Conservation (phyloP, 2,888 invertebrate genomes). For the Melanostoma mellinum region DNA sequence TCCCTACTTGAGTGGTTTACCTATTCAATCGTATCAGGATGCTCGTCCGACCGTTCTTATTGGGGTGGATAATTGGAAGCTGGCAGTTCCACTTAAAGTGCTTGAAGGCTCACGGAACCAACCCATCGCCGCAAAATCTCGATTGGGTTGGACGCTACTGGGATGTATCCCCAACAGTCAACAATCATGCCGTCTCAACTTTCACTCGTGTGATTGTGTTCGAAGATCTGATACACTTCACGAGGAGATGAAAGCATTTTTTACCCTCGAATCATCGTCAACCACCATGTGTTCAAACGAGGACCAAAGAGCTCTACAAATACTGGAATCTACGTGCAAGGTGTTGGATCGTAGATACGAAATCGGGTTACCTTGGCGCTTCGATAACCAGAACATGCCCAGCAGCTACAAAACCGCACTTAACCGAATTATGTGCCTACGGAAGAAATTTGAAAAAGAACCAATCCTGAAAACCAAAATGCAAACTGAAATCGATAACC, state of each 20-base stretch:
- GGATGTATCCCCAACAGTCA: slow-evolving; percentile 29
- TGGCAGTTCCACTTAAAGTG: slow-evolving; percentile 36
- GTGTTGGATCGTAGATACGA: slow-evolving; percentile 10
- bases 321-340: slow-evolving; percentile 38
- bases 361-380: slow-evolving; percentile 50
- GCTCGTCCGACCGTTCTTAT: slow-evolving; percentile 41
- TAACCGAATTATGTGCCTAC: slow-evolving; percentile 53
- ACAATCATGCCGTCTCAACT: slow-evolving; percentile 24
- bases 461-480: slow-evolving; percentile 33
- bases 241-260: slow-evolving; percentile 56
- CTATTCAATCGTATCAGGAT: slow-evolving; percentile 10
- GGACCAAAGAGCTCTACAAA: slow-evolving; percentile 51
- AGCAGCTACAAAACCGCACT: slow-evolving; percentile 43
- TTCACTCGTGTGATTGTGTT: slow-evolving; percentile 56
- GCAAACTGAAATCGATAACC: slow-evolving; percentile 61
- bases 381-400: slow-evolving; percentile 32
- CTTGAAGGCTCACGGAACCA: slow-evolving; percentile 49
- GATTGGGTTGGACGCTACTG: slow-evolving; percentile 54
- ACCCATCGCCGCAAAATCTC: slow-evolving; percentile 59
- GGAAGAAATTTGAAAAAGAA: slow-evolving; percentile 55
- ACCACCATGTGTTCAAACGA: slow-evolving; percentile 55
- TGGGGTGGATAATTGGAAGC: slow-evolving; percentile 45
- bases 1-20: slow-evolving; percentile 9
- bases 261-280: slow-evolving; percentile 48
- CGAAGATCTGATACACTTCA: slow-evolving; percentile 42